Conservation (phyloP, 2,797 vertebrate genomes). For the Malurus leucopterus region DNA sequence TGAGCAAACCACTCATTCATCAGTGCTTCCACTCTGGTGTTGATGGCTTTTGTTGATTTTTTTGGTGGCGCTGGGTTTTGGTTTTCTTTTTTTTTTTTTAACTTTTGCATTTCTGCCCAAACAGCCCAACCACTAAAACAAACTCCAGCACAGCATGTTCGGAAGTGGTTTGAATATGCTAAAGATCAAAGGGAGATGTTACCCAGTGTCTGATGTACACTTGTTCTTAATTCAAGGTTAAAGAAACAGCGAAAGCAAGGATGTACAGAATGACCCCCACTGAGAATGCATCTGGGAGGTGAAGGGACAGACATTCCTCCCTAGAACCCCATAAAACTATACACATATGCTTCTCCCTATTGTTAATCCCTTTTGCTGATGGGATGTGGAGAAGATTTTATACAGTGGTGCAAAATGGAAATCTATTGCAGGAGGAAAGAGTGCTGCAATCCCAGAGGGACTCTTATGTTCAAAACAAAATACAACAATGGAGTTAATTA, state of each 20-base stretch:
- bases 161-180: conserved; percentile 28
- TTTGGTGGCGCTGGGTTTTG: background rate
- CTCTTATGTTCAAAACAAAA: conserved; percentile 70
- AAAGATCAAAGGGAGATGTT: conserved; percentile 34
- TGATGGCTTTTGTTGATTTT: background rate
- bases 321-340: conserved; percentile 36
- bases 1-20: background rate
- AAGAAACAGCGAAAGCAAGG: background rate
- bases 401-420: conserved; percentile 58
- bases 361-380: conserved; percentile 48
- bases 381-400: conserved; percentile 44
- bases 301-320: conserved; percentile 6
- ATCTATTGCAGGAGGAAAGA: conserved; percentile 62
- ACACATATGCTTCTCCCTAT: conserved; percentile 35
- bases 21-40: background rate
- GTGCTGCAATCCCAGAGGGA: conserved; percentile 59
- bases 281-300: conserved; percentile 27
- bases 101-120: background rate
- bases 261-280: background rate
- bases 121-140: conserved; percentile 10
- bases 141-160: background rate
- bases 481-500: conserved; percentile 75
- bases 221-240: conserved; percentile 52
- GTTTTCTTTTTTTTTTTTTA: background rate
- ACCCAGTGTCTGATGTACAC: background rate